Conservation (phyloP, 2,888 invertebrate species). For the Hyposoter didymator region DNA sequence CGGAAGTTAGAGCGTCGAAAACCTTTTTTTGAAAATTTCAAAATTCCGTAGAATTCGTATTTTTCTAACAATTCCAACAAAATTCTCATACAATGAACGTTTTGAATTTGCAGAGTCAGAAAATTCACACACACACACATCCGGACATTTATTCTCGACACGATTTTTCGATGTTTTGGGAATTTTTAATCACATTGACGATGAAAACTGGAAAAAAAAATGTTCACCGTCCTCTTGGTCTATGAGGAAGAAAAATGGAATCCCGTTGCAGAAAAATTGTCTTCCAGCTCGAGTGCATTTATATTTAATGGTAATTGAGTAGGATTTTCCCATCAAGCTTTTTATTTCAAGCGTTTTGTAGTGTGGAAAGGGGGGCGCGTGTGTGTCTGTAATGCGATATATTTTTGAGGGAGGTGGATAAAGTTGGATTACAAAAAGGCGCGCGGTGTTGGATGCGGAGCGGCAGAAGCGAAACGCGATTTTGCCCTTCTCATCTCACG, state of each 20-base stretch:
- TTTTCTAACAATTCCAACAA: too few relatives aligned
- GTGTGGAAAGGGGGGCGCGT: slow-evolving; percentile 18
- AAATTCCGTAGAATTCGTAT: too few relatives aligned
- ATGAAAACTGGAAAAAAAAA: too few relatives aligned
- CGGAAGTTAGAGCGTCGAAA: too few relatives aligned
- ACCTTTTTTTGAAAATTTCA: too few relatives aligned
- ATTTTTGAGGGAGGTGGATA: slow-evolving; percentile 23
- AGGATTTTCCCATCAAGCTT: slow-evolving; percentile 31
- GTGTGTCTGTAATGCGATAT: slow-evolving; percentile 34
- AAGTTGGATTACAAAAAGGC: slow-evolving; percentile 28
- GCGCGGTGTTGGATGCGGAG: slow-evolving; percentile 3
- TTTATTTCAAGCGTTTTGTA: slow-evolving; percentile 12
- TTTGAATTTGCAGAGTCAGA: too few relatives aligned
- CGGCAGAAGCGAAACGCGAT: slow-evolving; percentile 58
- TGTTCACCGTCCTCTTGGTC: too few relatives aligned
- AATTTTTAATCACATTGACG: too few relatives aligned
- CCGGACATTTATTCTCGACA: too few relatives aligned
- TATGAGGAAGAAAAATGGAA: neutral
- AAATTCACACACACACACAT: too few relatives aligned
- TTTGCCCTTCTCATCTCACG: slow-evolving; percentile 62
- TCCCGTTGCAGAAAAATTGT: slow-evolving; percentile 7
- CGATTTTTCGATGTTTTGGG: too few relatives aligned
- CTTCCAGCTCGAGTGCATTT: slow-evolving; percentile 1
- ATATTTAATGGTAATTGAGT: slow-evolving; percentile 18
- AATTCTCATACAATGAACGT: too few relatives aligned